These are phyloP conservation scores for Stratiolaelaps scimitus DNA, from an alignment of 1,140 invertebrate genomes.

Conservation along the genomic window DNA sequence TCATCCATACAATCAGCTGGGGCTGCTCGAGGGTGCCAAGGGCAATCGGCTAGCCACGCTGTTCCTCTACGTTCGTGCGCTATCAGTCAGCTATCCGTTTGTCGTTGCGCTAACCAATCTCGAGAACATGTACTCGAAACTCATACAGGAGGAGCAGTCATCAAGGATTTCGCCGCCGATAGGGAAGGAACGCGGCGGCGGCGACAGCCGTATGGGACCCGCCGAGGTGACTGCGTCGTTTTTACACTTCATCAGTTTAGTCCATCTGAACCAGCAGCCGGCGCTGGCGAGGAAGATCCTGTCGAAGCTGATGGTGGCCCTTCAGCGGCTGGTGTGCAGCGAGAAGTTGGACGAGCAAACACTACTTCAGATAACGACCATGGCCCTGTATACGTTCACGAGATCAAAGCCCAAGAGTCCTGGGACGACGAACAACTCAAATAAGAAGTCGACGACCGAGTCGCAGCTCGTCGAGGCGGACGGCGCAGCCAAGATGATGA, in stretches of 20 bases:
- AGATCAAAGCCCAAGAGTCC: not conserved
- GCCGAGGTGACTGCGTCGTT: slow-evolving; percentile 57
- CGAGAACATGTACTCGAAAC: slow-evolving; percentile 48
- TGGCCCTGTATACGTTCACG: slow-evolving; percentile 22
- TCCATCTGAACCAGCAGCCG: slow-evolving; percentile 43
- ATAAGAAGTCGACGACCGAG: slow-evolving; percentile 4
- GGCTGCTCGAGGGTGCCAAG: slow-evolving; percentile 60
- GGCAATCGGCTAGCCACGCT: slow-evolving; percentile 67
- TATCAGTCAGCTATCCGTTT: slow-evolving; percentile 66
- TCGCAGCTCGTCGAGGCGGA: not conserved
- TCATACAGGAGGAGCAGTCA: slow-evolving; percentile 39
- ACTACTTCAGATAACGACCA: not conserved
- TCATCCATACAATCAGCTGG: slow-evolving; percentile 75
- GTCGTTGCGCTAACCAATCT: slow-evolving; percentile 66
- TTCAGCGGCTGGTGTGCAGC: slow-evolving; percentile 35
- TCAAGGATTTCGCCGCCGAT: slow-evolving; percentile 32
- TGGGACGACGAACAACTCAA: not conserved
- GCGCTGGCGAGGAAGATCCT: not conserved
- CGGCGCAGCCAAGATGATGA: not conserved
- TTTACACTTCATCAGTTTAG: slow-evolving; percentile 51
- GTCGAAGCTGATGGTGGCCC: slow-evolving; percentile 37
- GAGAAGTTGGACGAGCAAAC: slow-evolving; percentile 29
- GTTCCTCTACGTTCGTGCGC: slow-evolving; percentile 66
- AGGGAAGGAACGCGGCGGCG: slow-evolving; percentile 46
- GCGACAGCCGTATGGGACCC: slow-evolving; percentile 49